Evolutionary conservation across 2,797 vertebrate species (phyloP).

Genomic region (Sebastiscus tertius): DNA sequence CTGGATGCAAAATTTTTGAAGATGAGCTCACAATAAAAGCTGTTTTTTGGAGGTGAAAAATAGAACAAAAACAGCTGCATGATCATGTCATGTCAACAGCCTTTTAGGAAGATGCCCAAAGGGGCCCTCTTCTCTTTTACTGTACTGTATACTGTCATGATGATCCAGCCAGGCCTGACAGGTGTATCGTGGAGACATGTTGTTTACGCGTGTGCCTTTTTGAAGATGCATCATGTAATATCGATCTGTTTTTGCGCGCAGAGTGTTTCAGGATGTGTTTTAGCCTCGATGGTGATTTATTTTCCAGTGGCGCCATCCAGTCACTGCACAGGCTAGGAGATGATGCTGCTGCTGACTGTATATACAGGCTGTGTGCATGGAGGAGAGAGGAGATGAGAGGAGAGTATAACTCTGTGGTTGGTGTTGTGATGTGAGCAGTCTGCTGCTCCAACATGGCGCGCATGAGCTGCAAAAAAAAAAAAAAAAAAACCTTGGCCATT

Average conservation of each 20-base stretch:
- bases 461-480: constrained; percentile 49
- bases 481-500: constrained; percentile 60
- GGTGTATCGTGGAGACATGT: constrained; percentile 49
- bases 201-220: constrained; percentile 55
- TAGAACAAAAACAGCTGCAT: constrained; percentile 12
- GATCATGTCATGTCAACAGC: constrained; percentile 52
- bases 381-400: constrained; percentile 27
- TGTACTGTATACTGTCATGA: neutral
- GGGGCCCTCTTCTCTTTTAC: neutral
- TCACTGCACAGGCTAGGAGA: constrained; percentile 23
- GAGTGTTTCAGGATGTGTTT: neutral
- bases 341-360: constrained; percentile 42
- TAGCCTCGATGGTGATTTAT: constrained; percentile 1
- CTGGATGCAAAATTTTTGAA: neutral
- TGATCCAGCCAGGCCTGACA: neutral
- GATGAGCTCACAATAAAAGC: neutral
- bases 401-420: constrained; percentile 14
- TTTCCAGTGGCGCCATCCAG: constrained; percentile 54
- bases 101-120: neutral
- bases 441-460: constrained; percentile 81
- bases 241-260: constrained; percentile 55
- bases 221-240: constrained; percentile 51
- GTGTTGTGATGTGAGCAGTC: constrained; percentile 71
- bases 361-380: constrained; percentile 21
- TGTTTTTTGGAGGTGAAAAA: neutral